Evolutionary conservation across 2,113 vertebrate genomes (phyloP).

Genomic region (Periophthalmus modestus): DNA sequence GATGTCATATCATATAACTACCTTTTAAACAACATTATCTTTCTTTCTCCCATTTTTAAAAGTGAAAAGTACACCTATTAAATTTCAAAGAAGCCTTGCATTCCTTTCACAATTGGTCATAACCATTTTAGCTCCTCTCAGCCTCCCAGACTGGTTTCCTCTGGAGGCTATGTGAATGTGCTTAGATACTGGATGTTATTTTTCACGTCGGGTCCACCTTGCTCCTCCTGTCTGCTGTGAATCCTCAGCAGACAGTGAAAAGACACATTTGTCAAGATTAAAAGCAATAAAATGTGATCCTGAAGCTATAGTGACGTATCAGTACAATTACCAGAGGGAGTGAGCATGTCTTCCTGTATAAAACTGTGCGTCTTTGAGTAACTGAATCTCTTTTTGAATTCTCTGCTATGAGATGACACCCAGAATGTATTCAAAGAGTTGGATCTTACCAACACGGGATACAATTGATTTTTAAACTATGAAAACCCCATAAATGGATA

Average conservation of each 20-base stretch:
- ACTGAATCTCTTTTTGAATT: conserved; percentile 32
- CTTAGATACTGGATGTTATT: conserved; percentile 10
- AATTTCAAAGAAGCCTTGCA: neutral
- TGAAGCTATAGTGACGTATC: conserved; percentile 31
- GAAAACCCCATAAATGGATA: neutral
- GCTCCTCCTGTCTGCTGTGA: conserved; percentile 6
- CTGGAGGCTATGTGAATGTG: conserved; percentile 9
- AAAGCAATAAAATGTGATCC: conserved; percentile 42
- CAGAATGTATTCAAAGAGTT: conserved; percentile 28
- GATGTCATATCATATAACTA: neutral
- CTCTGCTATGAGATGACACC: conserved; percentile 13
- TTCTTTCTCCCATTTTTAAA: neutral
- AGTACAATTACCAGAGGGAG: conserved; percentile 15
- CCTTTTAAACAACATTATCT: too few species aligned
- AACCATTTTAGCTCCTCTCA: neutral
- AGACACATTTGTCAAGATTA: conserved; percentile 31
- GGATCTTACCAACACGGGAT: conserved; percentile 34
- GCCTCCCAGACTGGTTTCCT: neutral
- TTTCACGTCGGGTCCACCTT: conserved; percentile 18
- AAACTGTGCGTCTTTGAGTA: conserved; percentile 12
- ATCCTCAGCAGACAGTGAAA: conserved; percentile 10
- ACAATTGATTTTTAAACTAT: conserved; percentile 9
- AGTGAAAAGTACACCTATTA: neutral
- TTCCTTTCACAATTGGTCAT: neutral
- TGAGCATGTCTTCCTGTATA: conserved; percentile 13